Evolutionary conservation across 37 sponge, comb jelly and placozoan genomes (phyloP).

Genomic region (Oscarella lobularis): DNA sequence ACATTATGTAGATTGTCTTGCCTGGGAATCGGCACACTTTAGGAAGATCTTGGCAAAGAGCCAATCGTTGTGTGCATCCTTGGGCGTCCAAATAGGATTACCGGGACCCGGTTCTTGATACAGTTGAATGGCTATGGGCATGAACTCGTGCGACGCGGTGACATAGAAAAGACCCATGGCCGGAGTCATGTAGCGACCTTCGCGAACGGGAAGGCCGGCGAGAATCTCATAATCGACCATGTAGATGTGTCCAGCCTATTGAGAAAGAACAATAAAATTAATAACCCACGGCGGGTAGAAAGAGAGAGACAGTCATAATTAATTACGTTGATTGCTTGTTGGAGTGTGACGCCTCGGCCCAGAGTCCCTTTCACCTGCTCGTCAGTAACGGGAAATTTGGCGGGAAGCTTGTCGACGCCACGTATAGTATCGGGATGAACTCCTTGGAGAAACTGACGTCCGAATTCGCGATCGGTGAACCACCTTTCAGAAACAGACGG

Average conservation of each 20-base stretch:
- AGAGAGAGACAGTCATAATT: no score
- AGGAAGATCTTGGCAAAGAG: conserved; percentile 49
- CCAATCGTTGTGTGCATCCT: conserved; percentile 47
- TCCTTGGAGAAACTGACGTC: no score
- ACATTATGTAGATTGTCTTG: no score
- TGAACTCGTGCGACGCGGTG: conserved; percentile 9
- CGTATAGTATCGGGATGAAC: no score
- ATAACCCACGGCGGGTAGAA: no score
- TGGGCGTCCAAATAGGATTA: conserved; percentile 53
- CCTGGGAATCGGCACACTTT: conserved; percentile 29
- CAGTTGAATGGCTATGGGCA: conserved; percentile 64
- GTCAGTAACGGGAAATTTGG: no score
- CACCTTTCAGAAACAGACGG: no score
- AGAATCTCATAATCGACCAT: conserved; percentile 37
- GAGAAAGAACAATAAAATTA: not conserved
- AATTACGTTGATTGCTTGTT: no score
- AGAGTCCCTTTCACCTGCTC: no score
- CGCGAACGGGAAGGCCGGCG: conserved; percentile 23
- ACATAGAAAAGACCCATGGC: conserved; percentile 47
- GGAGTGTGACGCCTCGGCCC: no score
- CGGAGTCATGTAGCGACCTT: conserved; percentile 25
- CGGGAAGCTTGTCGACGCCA: no score
- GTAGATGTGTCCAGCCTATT: conserved; percentile 48
- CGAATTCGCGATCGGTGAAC: no score
- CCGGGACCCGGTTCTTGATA: conserved; percentile 22